Percentiles rank a stretch among this genome's conserved stretches.
Evolutionary conservation across 1,140 invertebrate genomes (phyloP).

Genomic region (Drosophila mauritiana): DNA sequence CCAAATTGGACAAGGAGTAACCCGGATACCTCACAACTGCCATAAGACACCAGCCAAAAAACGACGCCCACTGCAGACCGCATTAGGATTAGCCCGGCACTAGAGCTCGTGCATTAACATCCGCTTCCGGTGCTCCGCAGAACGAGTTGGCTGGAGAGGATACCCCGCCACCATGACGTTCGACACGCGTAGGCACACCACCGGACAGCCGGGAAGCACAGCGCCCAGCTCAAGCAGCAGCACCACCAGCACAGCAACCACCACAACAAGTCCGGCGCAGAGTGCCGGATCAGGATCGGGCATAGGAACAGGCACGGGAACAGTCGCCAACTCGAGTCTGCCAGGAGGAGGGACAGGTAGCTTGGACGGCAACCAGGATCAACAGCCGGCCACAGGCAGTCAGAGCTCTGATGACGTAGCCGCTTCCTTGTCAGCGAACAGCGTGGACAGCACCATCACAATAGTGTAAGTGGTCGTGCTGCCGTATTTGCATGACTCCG

Average conservation of each 20-base stretch:
- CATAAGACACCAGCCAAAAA: slow-evolving; percentile 68
- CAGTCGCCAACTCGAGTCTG: slow-evolving; percentile 54
- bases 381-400: slow-evolving; percentile 28
- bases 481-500: slow-evolving; percentile 20
- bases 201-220: slow-evolving; percentile 65
- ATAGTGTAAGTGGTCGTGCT: slow-evolving; percentile 68
- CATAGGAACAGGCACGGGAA: slow-evolving; percentile 35
- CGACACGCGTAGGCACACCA: slow-evolving; percentile 74
- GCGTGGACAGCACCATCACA: slow-evolving; percentile 45
- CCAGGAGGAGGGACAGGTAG: slow-evolving; percentile 27
- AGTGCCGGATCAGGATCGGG: slow-evolving; percentile 44
- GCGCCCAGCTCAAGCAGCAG: slow-evolving; percentile 30
- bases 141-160: slow-evolving; percentile 11
- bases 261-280: slow-evolving; percentile 57
- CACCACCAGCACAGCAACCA: slow-evolving; percentile 44
- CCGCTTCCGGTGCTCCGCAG: slow-evolving; percentile 8
- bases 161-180: slow-evolving; percentile 66
- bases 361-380: slow-evolving; percentile 54
- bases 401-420: slow-evolving; percentile 24
- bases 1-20: slow-evolving; percentile 16
- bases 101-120: slow-evolving; percentile 14
- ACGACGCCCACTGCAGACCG: slow-evolving; percentile 73
- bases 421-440: slow-evolving; percentile 37
- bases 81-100: slow-evolving; percentile 51
- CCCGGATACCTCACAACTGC: slow-evolving; percentile 63